Evolutionary conservation across 2,797 vertebrate species (phyloP), one percentile per base, ranked within the genome.

Genomic region (Sebastes taczanowskii): DNA sequence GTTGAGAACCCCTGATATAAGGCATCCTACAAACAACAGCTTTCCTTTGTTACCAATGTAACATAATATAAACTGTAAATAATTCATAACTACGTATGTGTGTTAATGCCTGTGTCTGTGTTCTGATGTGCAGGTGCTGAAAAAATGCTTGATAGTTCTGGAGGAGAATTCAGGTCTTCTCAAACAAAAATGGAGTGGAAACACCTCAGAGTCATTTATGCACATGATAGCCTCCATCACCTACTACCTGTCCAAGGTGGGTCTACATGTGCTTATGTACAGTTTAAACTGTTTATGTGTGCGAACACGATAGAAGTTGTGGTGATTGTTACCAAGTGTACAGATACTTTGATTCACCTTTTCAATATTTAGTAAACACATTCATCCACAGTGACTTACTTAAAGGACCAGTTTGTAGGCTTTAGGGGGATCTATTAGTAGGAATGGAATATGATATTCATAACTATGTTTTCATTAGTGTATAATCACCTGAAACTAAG

Each of bases 221-320:
- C 97, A 98, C 84, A 99, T 99, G 97, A 95, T 98, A 79, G 97
- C 97, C 74, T 99, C 97, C 86, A 96, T 96, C 62, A 95, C 97
- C 56, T 96, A 96, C 94, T 97, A 97, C 86, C 84, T 97, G 68
- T 95, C 95, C 78, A 98, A 98, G 98, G 99, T 93, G n/a, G 34
- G 83, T 90, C 9, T 78, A 11, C 62, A 34, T 71, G 11, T 78
- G 16, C 59, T 16, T 67, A 9, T 74, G 38, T 60, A 32, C 30
- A 16, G 8, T 66, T 27, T 78, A 13, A 70, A 56, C 34, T 59
- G 22, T 69, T 23, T 53, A n/a, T 76, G 34, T 62, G 30, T 3
- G 8, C 3, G 20, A 20, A 52, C 18, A 52, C 7, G 18, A 46
- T 46, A 46, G 14, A 46, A 46, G 42, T 20, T 49, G 46, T 49